Evolutionary conservation across 2,888 invertebrate genomes (phyloP).

Genomic region (Pocota personata): DNA sequence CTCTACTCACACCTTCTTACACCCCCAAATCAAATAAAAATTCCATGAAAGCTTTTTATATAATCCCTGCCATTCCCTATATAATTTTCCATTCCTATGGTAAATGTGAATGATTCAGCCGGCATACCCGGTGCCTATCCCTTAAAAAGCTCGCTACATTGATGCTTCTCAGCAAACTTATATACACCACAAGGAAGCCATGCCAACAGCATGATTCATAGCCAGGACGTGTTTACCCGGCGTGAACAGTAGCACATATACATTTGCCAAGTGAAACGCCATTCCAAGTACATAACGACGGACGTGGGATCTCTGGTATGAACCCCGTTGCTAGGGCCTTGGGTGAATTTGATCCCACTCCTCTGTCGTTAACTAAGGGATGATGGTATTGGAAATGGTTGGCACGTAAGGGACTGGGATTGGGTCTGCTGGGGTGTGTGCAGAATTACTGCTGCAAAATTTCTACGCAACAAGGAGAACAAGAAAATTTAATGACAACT

Average conservation of each 20-base stretch:
- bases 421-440: background rate
- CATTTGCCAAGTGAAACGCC: background rate
- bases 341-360: background rate
- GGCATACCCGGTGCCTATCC: conserved; percentile 7
- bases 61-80: conserved; percentile 3
- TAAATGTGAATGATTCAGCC: conserved; percentile 21
- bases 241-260: conserved; percentile 4
- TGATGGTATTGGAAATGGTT: background rate
- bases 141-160: conserved; percentile 36
- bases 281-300: conserved; percentile 25
- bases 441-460: conserved; percentile 7
- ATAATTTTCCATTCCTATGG: conserved; percentile 28
- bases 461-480: conserved; percentile 37
- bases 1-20: background rate
- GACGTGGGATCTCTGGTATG: conserved; percentile 34
- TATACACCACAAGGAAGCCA: conserved; percentile 9
- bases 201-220: conserved; percentile 38
- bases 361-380: conserved; percentile 9
- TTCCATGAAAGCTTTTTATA: conserved; percentile 25
- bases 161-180: background rate
- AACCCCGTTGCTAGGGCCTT: conserved; percentile 19
- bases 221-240: conserved; percentile 42
- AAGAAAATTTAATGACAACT: conserved; percentile 49
- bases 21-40: background rate
- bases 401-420: background rate